Evolutionary conservation across 2,888 invertebrate genomes (phyloP).

Genomic region (Panorpa germanica): DNA sequence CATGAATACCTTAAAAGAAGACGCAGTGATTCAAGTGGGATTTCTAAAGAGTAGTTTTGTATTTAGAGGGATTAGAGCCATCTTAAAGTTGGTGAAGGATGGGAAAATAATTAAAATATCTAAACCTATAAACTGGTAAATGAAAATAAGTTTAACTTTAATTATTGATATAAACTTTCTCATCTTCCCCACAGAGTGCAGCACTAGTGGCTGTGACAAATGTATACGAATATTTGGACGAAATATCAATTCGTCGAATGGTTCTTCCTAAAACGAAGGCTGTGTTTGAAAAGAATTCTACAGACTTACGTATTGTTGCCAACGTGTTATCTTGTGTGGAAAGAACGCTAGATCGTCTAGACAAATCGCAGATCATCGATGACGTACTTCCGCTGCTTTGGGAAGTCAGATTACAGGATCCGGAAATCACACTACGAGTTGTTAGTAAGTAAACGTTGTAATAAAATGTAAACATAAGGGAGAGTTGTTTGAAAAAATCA

Average conservation of each 20-base stretch:
- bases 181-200: constrained; percentile 45
- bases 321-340: constrained; percentile 64
- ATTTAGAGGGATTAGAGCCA: no score
- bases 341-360: constrained; percentile 63
- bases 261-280: constrained; percentile 68
- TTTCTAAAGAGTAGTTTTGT: no score
- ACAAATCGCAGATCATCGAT: constrained; percentile 73
- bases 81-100: no score
- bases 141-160: no score
- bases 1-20: no score
- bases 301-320: constrained; percentile 62
- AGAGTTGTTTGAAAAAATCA: neutral
- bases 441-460: constrained; percentile 62
- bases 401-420: constrained; percentile 70
- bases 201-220: constrained; percentile 74
- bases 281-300: constrained; percentile 60
- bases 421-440: constrained; percentile 73
- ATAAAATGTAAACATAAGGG: neutral
- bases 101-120: no score
- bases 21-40: no score
- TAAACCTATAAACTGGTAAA: no score
- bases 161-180: constrained; percentile 9
- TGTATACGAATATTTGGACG: constrained; percentile 68
- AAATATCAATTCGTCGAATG: constrained; percentile 57
- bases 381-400: constrained; percentile 79